phyloP scores from a whole-genome alignment of 2,888 invertebrate genomes.

The Drosophila meridionalis region DNA sequence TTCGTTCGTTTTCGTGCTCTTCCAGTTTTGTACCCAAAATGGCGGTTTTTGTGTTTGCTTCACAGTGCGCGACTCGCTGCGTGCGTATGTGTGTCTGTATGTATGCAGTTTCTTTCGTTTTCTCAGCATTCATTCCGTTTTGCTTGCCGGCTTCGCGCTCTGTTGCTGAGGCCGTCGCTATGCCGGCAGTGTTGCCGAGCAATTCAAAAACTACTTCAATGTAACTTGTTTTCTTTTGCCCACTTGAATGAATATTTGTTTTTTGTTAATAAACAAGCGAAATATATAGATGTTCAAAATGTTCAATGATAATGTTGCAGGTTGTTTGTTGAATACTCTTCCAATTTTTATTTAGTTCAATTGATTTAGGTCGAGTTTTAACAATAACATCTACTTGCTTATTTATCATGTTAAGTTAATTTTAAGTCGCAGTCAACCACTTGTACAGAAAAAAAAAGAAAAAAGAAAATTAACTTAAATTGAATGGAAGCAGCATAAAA shows the following conservation, averaged over 20 bases:
- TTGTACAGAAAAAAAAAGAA: conserved; percentile 35
- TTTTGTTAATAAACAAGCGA: conserved; percentile 2
- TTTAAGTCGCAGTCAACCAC: conserved; percentile 43
- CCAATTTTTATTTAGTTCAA: conserved; percentile 6
- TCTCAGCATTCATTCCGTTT: conserved; percentile 67
- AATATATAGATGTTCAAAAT: not conserved
- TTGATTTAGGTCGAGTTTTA: conserved; percentile 20
- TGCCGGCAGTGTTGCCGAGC: conserved; percentile 51
- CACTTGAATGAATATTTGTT: not conserved
- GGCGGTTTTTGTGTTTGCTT: conserved; percentile 63
- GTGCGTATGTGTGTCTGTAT: conserved; percentile 46
- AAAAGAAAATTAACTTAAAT: conserved; percentile 11
- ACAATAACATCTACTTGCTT: conserved; percentile 25
- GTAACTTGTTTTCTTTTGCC: not conserved
- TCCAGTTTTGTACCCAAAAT: conserved; percentile 72
- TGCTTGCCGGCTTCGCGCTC: conserved; percentile 72
- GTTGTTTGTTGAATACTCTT: conserved; percentile 11
- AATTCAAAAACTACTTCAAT: conserved; percentile 21
- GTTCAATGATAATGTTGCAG: not conserved
- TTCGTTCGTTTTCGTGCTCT: conserved; percentile 57
- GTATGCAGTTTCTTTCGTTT: conserved; percentile 48
- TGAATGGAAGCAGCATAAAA: conserved; percentile 35
- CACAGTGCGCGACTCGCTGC: conserved; percentile 22
- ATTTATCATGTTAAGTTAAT: conserved; percentile 53
- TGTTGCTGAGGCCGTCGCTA: conserved; percentile 52